These are phyloP conservation scores for Zygaena filipendulae DNA, from an alignment of 2,888 invertebrate species.

Conservation along the genomic window DNA sequence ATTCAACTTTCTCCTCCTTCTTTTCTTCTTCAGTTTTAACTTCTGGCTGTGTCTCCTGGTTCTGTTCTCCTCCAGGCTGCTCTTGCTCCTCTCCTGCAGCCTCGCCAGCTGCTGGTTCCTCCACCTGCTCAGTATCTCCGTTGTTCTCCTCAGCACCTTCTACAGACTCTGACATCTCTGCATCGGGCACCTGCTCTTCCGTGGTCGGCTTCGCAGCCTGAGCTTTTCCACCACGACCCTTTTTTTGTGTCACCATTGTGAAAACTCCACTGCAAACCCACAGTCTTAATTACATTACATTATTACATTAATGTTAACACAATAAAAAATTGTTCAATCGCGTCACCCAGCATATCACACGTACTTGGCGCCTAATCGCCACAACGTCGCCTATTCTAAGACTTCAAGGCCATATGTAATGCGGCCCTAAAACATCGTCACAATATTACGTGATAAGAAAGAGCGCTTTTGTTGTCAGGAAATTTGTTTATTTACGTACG, in stretches of 20 bases:
- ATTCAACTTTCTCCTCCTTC: conserved; percentile 54
- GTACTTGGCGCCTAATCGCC: conserved; percentile 45
- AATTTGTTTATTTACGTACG: too few species aligned
- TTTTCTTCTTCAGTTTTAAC: conserved; percentile 36
- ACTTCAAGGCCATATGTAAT: conserved; percentile 37
- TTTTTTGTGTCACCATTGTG: conserved; percentile 57
- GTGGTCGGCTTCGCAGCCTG: conserved; percentile 38
- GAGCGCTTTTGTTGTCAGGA: too few species aligned
- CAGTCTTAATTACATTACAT: too few species aligned
- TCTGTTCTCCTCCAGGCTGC: conserved; percentile 21
- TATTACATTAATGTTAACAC: conserved; percentile 4
- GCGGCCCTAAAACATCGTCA: too few species aligned
- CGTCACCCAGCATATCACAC: conserved; percentile 40
- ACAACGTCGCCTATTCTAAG: too few species aligned
- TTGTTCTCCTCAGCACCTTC: conserved; percentile 42
- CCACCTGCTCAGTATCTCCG: conserved; percentile 35
- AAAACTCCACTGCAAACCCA: conserved; percentile 26
- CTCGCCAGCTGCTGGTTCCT: conserved; percentile 22
- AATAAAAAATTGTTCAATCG: conserved; percentile 18
- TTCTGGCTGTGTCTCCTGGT: conserved; percentile 27
- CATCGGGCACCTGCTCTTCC: conserved; percentile 28
- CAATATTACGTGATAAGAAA: too few species aligned
- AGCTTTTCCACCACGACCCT: conserved; percentile 54
- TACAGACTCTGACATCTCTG: conserved; percentile 26
- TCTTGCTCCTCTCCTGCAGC: conserved; percentile 23